Evolutionary conservation across 1,140 invertebrate genomes (phyloP), one percentile per base, ranked within the genome.

Genomic region (Drosophila sp.): DNA sequence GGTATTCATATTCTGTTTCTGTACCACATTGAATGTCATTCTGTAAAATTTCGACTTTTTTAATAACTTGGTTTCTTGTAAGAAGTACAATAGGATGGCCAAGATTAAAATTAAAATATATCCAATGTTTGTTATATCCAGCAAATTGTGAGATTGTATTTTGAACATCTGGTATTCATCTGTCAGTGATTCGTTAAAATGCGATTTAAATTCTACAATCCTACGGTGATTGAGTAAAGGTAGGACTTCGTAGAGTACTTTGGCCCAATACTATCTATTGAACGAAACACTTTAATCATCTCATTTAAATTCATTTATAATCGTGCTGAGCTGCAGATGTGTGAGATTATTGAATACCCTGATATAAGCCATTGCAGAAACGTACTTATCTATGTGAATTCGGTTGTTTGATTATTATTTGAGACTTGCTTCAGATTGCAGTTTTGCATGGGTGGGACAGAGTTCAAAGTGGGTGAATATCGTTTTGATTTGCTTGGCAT

Each of bases 401-500:
- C 27, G 27, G 27, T 29, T 29, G 27, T 7, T 29, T 29, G 27
- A 21, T 36, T 43, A 14, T 3, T 38, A 29, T 38, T 48, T 34
- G n/a, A 25, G 43, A 36, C 50, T 50, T 46, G 18, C n/a, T 51
- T 34, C 21, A 57, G 34, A 57, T 27, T 67, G 38, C 16, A 58
- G 53, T 27, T 53, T 43, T 11, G 46, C 25, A 67, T 46, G 70
- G 70, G 70, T 72, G 70, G 70, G 70, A 67, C 62, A 59, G 14
- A 66, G 69, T 62, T 62, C 27, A 46, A 53, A 41, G 65, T 69
- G 65, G 65, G 65, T 69, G 46, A 69, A 53, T 58, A 45, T 72
- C 40, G 69, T 32, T 65, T 25, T 46, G 53, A 46, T 57, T 70
- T 63, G 45, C 32, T 27, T 63, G 63, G 63, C 40, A 53, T 74